Base-by-base conservation (phyloP, 2,888 invertebrate genomes). In the Drosophila formosana region DNA sequence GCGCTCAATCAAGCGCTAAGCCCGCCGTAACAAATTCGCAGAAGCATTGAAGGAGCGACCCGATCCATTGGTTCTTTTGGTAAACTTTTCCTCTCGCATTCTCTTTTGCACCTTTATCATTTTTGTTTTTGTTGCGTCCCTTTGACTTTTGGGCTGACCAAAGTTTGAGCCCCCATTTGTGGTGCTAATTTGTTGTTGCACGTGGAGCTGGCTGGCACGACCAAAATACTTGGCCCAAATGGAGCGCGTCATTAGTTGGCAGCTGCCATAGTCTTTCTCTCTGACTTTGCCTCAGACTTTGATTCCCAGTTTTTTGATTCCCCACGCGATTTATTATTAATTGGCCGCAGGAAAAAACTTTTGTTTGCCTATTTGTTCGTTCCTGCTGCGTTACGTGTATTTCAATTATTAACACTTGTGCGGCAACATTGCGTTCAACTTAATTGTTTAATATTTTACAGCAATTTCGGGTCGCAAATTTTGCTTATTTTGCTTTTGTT, bases 391-490 rank as follows among this genome's bases (percentile, higher is more conserved):
- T 80, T 32, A 49, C 56, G 64, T 80, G 72, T 78, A 60, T 84
- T 85, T 85, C 82, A 85, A 85, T 85, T 85, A 87, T 87, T 82
- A 87, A 87, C 85, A 85, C 85, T 84, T 84, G 87, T 74, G 87
- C 71, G 63, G 62, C 74, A 55, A 64, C 53, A 52, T 61, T 66
- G 50, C 71, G 49, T 67, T 65, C 53, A 66, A 75, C 82, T 69
- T 78, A 84, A 83, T 82, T 87, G 87, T 87, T 87, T 67, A 82
- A 73, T 78, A 80, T 80, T 73, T 73, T 80, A 73, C 78, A 75
- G 68, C 65, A 67, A 74, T 74, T 80, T 78, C 4, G 65, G 62
- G 57, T 69, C 51, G 43, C 30, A 37, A 45, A 26, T 51, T 49
- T 43, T 18, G 18, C 39, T 46, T 51, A 34, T 72, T 30, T 41